Base-by-base conservation (phyloP, 2,888 invertebrate species). In the Pardosa pseudoannulata region DNA sequence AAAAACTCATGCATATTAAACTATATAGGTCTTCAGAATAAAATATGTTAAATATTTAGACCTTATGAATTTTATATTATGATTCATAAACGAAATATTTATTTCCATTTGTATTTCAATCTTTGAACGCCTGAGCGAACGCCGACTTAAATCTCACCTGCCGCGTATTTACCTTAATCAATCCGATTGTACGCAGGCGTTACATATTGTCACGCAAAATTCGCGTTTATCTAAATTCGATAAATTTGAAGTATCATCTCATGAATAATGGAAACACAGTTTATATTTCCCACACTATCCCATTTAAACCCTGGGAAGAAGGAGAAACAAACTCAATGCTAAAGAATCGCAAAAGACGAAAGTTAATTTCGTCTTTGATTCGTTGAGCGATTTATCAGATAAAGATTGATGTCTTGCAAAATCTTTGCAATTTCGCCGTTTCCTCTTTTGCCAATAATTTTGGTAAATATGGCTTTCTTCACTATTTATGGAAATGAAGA, bases 151-250 rank as follows among this genome's bases (percentile, higher is more conserved):
- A 46, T 13, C 16, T 13, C 56, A 56, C 56, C 56, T 56, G 56
- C 56, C 23, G 5, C 23, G 11, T 56, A 23, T 23, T 56, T 23
- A 56, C 56, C 19, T 56, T 56, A 23, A 56, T 56, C 23, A 19
- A 56, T 56, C 23, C 19, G 23, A 56, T 11, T 19, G 23, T 46
- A 23, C 3, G 56, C 23, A 56, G 11, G 56, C 19, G 19, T 56
- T 56, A 23, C 56, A 56, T 19, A 11, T 23, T 16, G 56, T 56
- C 56, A 56, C 56, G 56, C 56, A 56, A 56, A 56, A 56, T 23
- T 23, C 56, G 11, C 56, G 56, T 56, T 56, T 56, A 56, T 56
- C 56, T 56, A 56, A 56, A 56, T 56, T 56, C 56, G 56, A 56
- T 56, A 56, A 56, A 56, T 56, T 23, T 56, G 56, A 56, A 23